Base-by-base conservation (phyloP, 2,888 invertebrate genomes). In the Philopedon plagiatum region DNA sequence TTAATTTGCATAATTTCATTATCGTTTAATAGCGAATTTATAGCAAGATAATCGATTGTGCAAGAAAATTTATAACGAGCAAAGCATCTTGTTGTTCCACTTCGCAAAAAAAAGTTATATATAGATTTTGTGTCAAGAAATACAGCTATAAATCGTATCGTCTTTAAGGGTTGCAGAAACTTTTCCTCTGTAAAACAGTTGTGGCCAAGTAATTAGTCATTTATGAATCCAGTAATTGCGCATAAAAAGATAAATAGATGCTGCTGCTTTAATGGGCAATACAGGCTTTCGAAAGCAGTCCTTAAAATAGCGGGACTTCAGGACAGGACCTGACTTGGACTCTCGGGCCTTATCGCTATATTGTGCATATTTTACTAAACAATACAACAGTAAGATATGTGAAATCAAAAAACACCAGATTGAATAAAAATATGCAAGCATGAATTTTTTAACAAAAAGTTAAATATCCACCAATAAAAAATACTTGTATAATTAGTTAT, bases 231-330 rank as follows among this genome's bases (percentile, higher is more conserved):
- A 81, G 85, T 85, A 85, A 85, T 85, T 85, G 84, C 84, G 81
- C 84, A 83, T 85, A 84, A 85, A 85, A 84, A 84, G 85, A 85
- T 85, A 85, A 85, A 85, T 85, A 85, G 83, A 82, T 81, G 82
- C 83, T 82, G 80, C 78, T 76, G 79, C 80, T 81, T 82, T 83
- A 84, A 84, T 83, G 83, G 82, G 78, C 78, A 74, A 71, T 72
- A 75, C 71, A 74, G 74, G 71, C 76, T 71, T 71, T 74, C 62
- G 79, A 81, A 79, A 79, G 76, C 72, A 75, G 76, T 66, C 81
- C 80, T 81, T 81, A 81, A 77, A 76, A 67, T 77, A 71, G 74
- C 76, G 71, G 75, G 74, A 77, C 78, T 78, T 66, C 68, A 75
- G 80, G 78, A 8, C 78, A 74, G 76, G 76, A 75, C 75, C 71